phyloP scores from a whole-genome alignment of 2,113 vertebrate genomes.

The Antigone vipio region DNA sequence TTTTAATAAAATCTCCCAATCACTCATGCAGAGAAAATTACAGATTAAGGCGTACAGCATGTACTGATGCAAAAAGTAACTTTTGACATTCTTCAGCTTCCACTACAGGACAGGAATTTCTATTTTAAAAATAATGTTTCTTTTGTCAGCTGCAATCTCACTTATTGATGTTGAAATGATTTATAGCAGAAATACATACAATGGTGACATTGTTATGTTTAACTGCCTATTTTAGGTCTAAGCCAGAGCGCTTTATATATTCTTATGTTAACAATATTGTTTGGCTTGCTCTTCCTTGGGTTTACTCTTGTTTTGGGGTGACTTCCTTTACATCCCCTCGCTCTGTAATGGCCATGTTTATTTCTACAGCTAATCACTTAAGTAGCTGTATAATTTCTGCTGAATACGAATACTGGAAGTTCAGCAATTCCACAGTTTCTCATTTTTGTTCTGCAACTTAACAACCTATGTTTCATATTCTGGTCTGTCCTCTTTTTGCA shows the following conservation, averaged over 20 bases:
- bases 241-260: not conserved
- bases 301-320: not conserved
- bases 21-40: not conserved
- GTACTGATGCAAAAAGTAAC: not conserved
- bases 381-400: not conserved
- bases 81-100: not conserved
- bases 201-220: not conserved
- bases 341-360: not conserved
- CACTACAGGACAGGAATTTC: not conserved
- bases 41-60: not conserved
- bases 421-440: not conserved
- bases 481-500: not conserved
- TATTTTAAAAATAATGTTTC: not conserved
- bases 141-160: not conserved
- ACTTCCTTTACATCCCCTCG: not conserved
- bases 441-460: not conserved
- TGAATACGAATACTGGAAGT: not conserved
- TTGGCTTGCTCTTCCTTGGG: not conserved
- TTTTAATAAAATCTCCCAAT: constrained; percentile 4
- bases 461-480: not conserved
- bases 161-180: not conserved
- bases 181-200: not conserved
- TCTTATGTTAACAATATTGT: not conserved
- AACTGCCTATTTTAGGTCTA: not conserved
- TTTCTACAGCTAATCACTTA: not conserved